Percentiles rank a stretch among this genome's conserved stretches.
Evolutionary conservation across 2,113 vertebrate species (phyloP).

Genomic region (Nansenia antarctica): DNA sequence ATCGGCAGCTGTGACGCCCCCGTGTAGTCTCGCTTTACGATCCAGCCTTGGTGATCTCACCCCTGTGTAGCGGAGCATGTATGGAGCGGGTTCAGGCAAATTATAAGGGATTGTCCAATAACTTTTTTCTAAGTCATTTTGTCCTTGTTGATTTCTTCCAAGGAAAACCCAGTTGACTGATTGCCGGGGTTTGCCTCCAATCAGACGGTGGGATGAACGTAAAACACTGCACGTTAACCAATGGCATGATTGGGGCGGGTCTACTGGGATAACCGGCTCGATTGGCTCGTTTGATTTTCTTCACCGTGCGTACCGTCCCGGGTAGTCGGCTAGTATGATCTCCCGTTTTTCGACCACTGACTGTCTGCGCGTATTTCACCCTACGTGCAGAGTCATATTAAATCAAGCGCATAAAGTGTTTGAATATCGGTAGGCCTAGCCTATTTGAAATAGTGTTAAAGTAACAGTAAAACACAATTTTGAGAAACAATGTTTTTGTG

Average conservation of each 20-base stretch:
- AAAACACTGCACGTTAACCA: conserved; percentile 30
- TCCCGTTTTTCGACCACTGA: no score
- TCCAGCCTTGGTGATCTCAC: neutral
- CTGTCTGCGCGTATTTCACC: no score
- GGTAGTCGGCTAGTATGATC: no score
- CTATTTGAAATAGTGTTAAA: no score
- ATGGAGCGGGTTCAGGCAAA: conserved; percentile 4
- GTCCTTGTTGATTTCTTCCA: conserved; percentile 57
- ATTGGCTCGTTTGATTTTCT: conserved; percentile 24
- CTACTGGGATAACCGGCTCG: conserved; percentile 14
- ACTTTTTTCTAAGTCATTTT: conserved; percentile 73
- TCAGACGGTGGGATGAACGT: conserved; percentile 26
- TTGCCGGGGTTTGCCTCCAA: conserved; percentile 53
- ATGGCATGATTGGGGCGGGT: conserved; percentile 59
- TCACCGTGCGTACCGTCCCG: no score
- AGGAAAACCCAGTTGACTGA: conserved; percentile 27
- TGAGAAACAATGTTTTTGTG: no score
- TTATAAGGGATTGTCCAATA: conserved; percentile 55
- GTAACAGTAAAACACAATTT: no score
- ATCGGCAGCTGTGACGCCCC: neutral
- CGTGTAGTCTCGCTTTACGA: neutral
- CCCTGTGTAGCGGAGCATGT: neutral
- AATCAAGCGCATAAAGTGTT: no score
- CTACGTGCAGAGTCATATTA: no score
- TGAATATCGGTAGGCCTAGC: no score